Evolutionary conservation across 2,797 vertebrate species (phyloP).

Genomic region (Coccyzus lansbergi): DNA sequence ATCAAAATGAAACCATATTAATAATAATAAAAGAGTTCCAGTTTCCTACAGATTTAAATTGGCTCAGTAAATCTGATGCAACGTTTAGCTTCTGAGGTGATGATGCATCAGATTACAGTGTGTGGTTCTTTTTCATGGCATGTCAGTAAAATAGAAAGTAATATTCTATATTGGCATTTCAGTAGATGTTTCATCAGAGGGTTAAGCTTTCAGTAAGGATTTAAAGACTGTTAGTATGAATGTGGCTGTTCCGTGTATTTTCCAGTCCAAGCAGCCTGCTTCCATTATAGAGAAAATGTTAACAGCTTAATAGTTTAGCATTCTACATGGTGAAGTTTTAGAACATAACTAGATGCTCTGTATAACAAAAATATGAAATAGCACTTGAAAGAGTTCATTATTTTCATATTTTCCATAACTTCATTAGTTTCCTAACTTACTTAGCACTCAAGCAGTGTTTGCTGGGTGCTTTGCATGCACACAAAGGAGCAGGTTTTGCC

Average conservation of each 20-base stretch:
- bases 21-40: not conserved
- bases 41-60: not conserved
- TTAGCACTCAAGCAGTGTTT: not conserved
- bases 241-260: not conserved
- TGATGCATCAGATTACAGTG: not conserved
- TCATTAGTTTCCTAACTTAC: not conserved
- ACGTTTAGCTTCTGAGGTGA: not conserved
- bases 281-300: not conserved
- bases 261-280: not conserved
- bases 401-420: not conserved
- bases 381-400: not conserved
- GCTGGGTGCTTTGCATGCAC: not conserved
- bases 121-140: not conserved
- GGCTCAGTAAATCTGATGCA: not conserved
- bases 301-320: not conserved
- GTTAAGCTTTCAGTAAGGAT: not conserved
- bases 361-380: not conserved
- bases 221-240: not conserved
- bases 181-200: not conserved
- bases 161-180: not conserved
- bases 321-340: not conserved
- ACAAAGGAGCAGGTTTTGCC: not conserved
- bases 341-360: not conserved
- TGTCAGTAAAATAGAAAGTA: constrained; percentile 4
- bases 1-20: not conserved